Conservation (phyloP, 2,888 invertebrate species). For the Eumerus sabulonum region DNA sequence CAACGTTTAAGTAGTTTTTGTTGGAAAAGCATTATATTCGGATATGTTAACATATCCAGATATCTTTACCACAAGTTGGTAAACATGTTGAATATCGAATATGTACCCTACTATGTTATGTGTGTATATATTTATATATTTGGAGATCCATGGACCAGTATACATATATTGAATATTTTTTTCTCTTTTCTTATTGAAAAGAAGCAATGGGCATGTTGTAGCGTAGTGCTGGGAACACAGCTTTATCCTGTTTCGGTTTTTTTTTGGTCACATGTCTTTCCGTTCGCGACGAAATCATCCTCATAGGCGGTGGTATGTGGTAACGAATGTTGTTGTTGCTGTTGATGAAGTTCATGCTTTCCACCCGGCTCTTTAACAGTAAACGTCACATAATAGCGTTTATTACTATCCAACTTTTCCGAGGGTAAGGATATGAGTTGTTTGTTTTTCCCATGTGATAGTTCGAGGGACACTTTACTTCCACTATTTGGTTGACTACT, state of each 20-base stretch:
- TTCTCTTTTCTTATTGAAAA: conserved; percentile 13
- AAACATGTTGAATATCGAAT: too few relatives aligned
- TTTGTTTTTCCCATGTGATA: conserved; percentile 90
- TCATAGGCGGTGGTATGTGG: conserved; percentile 17
- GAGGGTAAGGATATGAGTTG: conserved; percentile 93
- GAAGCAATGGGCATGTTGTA: conserved; percentile 32
- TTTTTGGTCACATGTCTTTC: conserved; percentile 55
- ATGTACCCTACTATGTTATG: too few relatives aligned
- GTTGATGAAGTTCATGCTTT: conserved; percentile 62
- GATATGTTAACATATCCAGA: conserved; percentile 46
- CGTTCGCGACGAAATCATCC: conserved; percentile 20
- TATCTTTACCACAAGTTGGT: too few relatives aligned
- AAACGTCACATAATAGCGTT: conserved; percentile 95
- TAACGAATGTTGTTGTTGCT: conserved; percentile 38
- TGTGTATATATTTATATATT: too few relatives aligned
- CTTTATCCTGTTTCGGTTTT: conserved; percentile 57
- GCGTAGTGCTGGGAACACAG: conserved; percentile 53
- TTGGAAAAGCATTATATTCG: conserved; percentile 30
- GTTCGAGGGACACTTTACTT: conserved; percentile 86
- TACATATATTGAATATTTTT: too few relatives aligned
- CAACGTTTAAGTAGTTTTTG: conserved; percentile 46
- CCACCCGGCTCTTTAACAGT: conserved; percentile 86
- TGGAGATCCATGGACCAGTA: too few relatives aligned
- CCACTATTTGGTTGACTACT: conserved; percentile 75
- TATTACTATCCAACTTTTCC: conserved; percentile 91